These are phyloP conservation scores for Gobionotothen gibberifrons DNA, from an alignment of 2,797 vertebrate genomes.

Conservation along the genomic window DNA sequence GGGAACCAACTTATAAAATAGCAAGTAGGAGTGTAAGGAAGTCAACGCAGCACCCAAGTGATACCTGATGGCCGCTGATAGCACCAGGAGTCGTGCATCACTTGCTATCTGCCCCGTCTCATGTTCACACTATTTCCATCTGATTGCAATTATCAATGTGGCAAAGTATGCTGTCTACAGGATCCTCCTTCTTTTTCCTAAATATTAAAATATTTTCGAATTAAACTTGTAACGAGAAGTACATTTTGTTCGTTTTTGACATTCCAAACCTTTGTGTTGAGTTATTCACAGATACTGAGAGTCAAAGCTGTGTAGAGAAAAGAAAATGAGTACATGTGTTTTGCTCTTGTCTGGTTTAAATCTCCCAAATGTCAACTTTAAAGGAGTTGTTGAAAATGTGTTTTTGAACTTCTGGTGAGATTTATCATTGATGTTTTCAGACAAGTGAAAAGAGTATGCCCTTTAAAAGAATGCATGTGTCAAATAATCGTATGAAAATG, in stretches of 20 bases:
- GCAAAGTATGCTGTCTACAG: too few relatives aligned
- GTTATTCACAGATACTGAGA: background rate
- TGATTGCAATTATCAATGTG: too few relatives aligned
- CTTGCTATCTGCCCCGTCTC: too few relatives aligned
- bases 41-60: background rate
- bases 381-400: background rate
- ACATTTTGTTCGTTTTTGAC: background rate
- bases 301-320: conserved; percentile 1
- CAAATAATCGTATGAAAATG: conserved; percentile 2
- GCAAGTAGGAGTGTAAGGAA: background rate
- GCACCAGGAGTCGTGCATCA: too few relatives aligned
- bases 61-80: too few relatives aligned
- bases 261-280: background rate
- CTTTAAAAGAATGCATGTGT: background rate
- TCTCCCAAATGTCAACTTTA: background rate
- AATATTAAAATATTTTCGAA: too few relatives aligned
- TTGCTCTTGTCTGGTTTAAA: background rate
- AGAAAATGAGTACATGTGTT: background rate
- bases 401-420: background rate
- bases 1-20: background rate
- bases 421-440: background rate
- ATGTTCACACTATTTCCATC: too few relatives aligned
- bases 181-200: background rate
- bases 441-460: background rate
- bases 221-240: background rate